Conservation (phyloP, 2,888 invertebrate species). For the Himalopsyche kuldschensis region DNA sequence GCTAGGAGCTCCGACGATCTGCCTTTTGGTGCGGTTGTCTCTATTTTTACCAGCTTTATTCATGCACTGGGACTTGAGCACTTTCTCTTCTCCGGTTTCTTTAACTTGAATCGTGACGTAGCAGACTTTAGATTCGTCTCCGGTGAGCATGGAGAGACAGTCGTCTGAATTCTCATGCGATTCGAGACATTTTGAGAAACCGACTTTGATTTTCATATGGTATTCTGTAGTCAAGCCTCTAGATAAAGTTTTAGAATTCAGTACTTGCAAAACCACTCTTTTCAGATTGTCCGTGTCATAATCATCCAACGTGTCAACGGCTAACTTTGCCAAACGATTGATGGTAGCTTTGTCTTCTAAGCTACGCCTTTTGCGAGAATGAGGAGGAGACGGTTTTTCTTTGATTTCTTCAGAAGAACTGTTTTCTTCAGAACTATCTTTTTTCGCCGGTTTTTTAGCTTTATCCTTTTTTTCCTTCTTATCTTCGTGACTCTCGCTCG, state of each 20-base stretch:
- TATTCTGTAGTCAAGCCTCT: constrained; percentile 48
- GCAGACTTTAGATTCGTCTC: constrained; percentile 20
- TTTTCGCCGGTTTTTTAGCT: constrained; percentile 37
- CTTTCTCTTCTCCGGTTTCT: constrained; percentile 25
- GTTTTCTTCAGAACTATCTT: constrained; percentile 38
- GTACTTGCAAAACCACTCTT: constrained; percentile 52
- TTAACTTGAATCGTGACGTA: constrained; percentile 26
- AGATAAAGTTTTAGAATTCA: constrained; percentile 49
- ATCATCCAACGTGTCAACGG: constrained; percentile 53
- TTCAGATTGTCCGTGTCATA: constrained; percentile 54
- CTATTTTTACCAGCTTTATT: constrained; percentile 45
- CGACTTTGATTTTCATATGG: constrained; percentile 50
- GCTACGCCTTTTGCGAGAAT: background rate
- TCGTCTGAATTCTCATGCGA: constrained; percentile 30
- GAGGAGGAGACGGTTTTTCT: background rate
- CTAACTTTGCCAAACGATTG: constrained; percentile 52
- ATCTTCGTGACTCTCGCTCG: background rate
- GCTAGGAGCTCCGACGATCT: constrained; percentile 38
- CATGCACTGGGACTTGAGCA: constrained; percentile 44
- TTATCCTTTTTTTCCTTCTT: background rate
- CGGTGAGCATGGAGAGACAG: constrained; percentile 38
- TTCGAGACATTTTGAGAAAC: constrained; percentile 51
- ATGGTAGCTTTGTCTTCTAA: constrained; percentile 37
- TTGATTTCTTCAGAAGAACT: constrained; percentile 13
- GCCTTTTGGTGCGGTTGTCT: constrained; percentile 41